Percentiles rank a stretch among this genome's conserved stretches.
Conservation (phyloP, 2,113 vertebrate genomes). For the Neotoma lepida region DNA sequence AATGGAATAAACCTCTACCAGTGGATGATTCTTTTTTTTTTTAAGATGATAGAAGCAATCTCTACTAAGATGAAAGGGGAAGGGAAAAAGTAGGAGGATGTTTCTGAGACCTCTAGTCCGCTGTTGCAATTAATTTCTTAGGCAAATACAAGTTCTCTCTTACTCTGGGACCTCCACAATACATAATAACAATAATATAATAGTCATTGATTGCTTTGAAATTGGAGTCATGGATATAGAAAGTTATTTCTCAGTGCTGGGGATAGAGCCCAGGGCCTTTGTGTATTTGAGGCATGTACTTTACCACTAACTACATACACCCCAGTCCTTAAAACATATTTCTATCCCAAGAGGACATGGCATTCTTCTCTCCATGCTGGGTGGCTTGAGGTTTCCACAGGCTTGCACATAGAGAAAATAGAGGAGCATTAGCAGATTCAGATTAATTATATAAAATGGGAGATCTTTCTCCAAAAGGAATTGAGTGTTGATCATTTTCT, state of each 20-base stretch:
- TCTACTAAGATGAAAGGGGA: neutral
- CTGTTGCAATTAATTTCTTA: neutral
- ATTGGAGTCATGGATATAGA: constrained; percentile 8
- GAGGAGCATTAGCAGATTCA: neutral
- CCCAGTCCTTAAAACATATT: neutral
- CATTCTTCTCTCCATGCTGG: neutral
- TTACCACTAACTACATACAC: neutral
- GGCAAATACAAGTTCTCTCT: neutral
- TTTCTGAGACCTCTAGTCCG: neutral
- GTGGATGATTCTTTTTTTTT: neutral
- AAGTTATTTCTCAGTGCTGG: neutral
- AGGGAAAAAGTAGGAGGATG: neutral
- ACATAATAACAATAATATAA: neutral
- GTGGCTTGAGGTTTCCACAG: neutral
- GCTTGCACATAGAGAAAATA: neutral
- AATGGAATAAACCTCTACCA: neutral
- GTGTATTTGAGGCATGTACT: too few species aligned
- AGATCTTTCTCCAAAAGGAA: constrained; percentile 21
- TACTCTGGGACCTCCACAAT: neutral
- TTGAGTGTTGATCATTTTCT: neutral
- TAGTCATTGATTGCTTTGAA: neutral
- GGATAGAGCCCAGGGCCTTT: neutral
- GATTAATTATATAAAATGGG: neutral
- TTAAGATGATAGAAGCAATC: neutral
- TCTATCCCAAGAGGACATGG: neutral